Conservation (phyloP, 2,113 vertebrate genomes). For the human (Homo sapiens) region DNA sequence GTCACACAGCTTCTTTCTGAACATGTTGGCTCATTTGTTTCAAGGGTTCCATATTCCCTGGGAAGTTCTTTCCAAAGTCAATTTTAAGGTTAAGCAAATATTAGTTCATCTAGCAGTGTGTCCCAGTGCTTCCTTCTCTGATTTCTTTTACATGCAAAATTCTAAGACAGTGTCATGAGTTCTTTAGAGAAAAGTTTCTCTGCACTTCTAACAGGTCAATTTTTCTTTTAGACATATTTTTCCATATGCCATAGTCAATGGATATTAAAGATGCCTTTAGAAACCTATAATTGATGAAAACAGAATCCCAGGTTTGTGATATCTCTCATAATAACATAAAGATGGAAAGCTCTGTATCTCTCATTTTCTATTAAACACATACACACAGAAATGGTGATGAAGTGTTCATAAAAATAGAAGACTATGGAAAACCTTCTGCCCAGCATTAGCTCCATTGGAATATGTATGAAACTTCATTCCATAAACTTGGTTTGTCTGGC, state of each 20-base stretch:
- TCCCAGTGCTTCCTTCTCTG: conserved; percentile 27
- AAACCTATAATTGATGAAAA: background rate
- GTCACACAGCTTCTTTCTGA: conserved; percentile 35
- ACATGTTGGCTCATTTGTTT: conserved; percentile 49
- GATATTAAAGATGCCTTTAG: background rate
- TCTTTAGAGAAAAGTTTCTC: background rate
- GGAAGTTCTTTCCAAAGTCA: conserved; percentile 64
- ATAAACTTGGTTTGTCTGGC: background rate
- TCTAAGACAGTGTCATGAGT: background rate
- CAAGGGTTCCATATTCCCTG: conserved; percentile 36
- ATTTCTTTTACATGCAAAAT: conserved; percentile 36
- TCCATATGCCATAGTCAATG: background rate
- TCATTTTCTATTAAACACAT: background rate
- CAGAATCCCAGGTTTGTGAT: background rate
- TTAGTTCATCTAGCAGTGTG: conserved; percentile 24
- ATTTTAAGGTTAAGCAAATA: conserved; percentile 68
- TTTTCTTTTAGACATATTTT: conserved; percentile 14
- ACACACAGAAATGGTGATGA: background rate
- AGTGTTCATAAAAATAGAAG: background rate
- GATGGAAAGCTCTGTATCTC: background rate
- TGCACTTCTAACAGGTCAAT: background rate
- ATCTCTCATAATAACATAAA: background rate
- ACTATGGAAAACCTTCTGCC: background rate
- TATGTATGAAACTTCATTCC: background rate
- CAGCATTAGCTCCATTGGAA: background rate